Base-by-base conservation (phyloP, 2,797 vertebrate genomes). In the Sphenodon punctatus region DNA sequence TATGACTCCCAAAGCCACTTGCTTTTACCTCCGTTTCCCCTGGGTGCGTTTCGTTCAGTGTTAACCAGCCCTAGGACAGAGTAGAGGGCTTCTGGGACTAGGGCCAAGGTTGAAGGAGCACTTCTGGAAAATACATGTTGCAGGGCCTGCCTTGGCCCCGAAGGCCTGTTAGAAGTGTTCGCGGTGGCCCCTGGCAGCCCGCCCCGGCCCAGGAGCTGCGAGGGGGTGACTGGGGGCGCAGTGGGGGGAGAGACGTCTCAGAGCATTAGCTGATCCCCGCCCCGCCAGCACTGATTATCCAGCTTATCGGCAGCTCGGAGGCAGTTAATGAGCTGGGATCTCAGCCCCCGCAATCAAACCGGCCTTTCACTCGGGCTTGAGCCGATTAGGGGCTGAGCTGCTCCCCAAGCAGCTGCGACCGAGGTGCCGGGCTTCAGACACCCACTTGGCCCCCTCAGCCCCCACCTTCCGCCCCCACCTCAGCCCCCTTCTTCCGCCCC, bases 241-340 rank as follows among this genome's bases (percentile, higher is more conserved):
- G 20, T 53, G 66, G 53, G 66, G 55, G 48, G 30, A 38, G 22
- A 30, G 17, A 30, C 22, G 69, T 19, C 51, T 22, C 46, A 10
- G 25, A 58, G 58, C 63, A 63, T 68, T 42, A 27, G 46, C 23
- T 30, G 58, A 55, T 78, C 66, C n/a, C 32, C 19, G 36, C 20
- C 30, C 19, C 13, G 39, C n/a, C n/a, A 45, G 66, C 59, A 23
- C n/a, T 7, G 46, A 63, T 69, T 38, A 78, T 69, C 75, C 53
- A 66, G 75, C 78, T 78, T 78, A 69, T 61, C 69, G 45, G 48
- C 75, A 55, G 30, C 46, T 78, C 61, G 56, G 46, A 69, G 66
- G 46, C 46, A 53, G 30, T 30, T 63, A 63, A 63, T 27, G 48
- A 55, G 32, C 13, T 8, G 4, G 10, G 49, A 30, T 43, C 46